Conservation (phyloP, 2,888 invertebrate genomes). For the Helleia helle region DNA sequence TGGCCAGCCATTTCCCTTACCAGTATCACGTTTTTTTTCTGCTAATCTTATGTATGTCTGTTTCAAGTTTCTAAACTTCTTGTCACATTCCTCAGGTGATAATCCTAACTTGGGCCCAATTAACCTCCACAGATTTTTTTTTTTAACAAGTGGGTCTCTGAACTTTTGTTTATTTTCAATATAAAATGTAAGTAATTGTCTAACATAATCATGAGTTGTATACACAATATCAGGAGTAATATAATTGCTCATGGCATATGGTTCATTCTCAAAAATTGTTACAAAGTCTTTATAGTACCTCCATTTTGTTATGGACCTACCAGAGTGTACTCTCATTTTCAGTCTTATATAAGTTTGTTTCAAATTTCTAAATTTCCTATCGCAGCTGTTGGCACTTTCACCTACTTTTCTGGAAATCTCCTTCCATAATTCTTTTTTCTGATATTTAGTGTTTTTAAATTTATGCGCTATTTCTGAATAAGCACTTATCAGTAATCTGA, state of each 20-base stretch:
- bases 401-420: conserved; percentile 45
- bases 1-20: conserved; percentile 48
- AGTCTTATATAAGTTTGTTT: conserved; percentile 57
- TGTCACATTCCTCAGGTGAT: conserved; percentile 52
- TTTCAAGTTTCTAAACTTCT: conserved; percentile 59
- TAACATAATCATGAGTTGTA: conserved; percentile 42
- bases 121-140: conserved; percentile 47
- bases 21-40: conserved; percentile 40
- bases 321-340: conserved; percentile 39
- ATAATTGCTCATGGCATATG: conserved; percentile 18
- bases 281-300: conserved; percentile 56
- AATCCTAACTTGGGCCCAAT: conserved; percentile 43
- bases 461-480: conserved; percentile 50
- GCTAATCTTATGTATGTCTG: conserved; percentile 54
- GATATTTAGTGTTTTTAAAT: conserved; percentile 48
- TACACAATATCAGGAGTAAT: conserved; percentile 23
- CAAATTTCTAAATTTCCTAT: conserved; percentile 59
- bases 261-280: conserved; percentile 33
- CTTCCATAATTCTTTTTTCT: conserved; percentile 60
- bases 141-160: conserved; percentile 45
- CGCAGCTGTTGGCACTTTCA: conserved; percentile 42
- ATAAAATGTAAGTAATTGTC: conserved; percentile 48
- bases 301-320: conserved; percentile 48
- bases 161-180: conserved; percentile 53
- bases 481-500: conserved; percentile 41